Percentiles rank a stretch among this genome's conserved stretches.
Evolutionary conservation across 2,888 invertebrate species (phyloP).

Genomic region (Branchellion lobata): DNA sequence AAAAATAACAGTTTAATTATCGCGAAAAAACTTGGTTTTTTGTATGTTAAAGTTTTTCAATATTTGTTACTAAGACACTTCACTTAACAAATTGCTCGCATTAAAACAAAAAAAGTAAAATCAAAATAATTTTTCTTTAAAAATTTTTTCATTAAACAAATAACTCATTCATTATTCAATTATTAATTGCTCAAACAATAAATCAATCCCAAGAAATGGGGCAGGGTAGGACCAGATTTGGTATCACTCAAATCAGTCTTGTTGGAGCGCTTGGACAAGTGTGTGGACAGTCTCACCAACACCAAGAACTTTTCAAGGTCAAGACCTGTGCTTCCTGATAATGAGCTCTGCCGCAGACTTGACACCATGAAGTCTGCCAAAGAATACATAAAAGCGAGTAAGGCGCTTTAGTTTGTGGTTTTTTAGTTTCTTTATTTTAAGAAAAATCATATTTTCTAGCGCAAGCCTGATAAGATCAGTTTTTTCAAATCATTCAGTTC

Average conservation of each 20-base stretch:
- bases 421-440: background rate
- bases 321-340: conserved; percentile 60
- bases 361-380: conserved; percentile 58
- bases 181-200: no score
- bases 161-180: no score
- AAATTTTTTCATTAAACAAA: no score
- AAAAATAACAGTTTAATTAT: no score
- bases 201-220: conserved; percentile 57
- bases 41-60: no score
- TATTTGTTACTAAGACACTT: no score
- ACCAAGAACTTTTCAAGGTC: conserved; percentile 61
- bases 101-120: no score
- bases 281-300: conserved; percentile 58
- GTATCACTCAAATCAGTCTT: conserved; percentile 58
- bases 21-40: no score
- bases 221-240: conserved; percentile 57
- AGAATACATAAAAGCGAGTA: conserved; percentile 58
- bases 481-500: no score
- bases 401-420: background rate
- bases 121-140: no score
- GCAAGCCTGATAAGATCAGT: background rate
- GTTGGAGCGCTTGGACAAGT: conserved; percentile 61
- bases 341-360: conserved; percentile 57
- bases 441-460: no score
- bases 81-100: no score